These are phyloP conservation scores for Dysmachus trigonus DNA, from an alignment of 2,888 invertebrate genomes.

Conservation along the genomic window DNA sequence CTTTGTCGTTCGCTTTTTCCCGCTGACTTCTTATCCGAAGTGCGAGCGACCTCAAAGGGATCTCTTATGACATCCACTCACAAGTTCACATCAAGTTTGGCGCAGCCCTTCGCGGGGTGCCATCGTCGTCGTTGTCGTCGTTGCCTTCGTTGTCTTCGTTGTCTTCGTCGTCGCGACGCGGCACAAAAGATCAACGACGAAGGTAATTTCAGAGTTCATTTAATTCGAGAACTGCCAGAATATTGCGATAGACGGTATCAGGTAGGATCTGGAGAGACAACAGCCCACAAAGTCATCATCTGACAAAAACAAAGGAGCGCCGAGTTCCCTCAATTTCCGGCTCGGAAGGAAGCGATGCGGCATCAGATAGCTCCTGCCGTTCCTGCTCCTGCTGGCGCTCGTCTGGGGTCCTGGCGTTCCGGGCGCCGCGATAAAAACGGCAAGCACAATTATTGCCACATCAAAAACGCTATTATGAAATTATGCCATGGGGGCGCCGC, in stretches of 20 bases:
- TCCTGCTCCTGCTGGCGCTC: background rate
- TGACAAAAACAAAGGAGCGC: slow-evolving; percentile 27
- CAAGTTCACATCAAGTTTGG: slow-evolving; percentile 2
- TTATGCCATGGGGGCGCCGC: background rate
- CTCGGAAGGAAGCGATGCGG: slow-evolving; percentile 15
- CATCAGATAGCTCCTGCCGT: slow-evolving; percentile 10
- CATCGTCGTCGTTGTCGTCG: background rate
- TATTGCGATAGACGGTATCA: slow-evolving; percentile 31
- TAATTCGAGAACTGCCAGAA: slow-evolving; percentile 34
- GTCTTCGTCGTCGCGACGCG: background rate
- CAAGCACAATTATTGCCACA: slow-evolving; percentile 33
- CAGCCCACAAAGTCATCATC: slow-evolving; percentile 34
- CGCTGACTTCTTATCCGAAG: slow-evolving; percentile 13
- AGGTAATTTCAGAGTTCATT: slow-evolving; percentile 37
- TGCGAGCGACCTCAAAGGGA: slow-evolving; percentile 18
- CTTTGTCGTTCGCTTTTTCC: background rate
- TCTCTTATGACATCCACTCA: slow-evolving; percentile 18
- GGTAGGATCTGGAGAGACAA: slow-evolving; percentile 4
- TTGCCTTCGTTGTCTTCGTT: background rate
- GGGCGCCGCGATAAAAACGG: slow-evolving; percentile 13
- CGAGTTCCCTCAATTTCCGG: slow-evolving; percentile 29
- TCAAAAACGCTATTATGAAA: slow-evolving; percentile 32
- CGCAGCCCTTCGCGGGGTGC: background rate
- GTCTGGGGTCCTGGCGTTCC: background rate
- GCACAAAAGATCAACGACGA: slow-evolving; percentile 12